These are phyloP conservation scores for Myiozetetes cayanensis DNA, from an alignment of 2,113 vertebrate genomes.

Conservation along the genomic window DNA sequence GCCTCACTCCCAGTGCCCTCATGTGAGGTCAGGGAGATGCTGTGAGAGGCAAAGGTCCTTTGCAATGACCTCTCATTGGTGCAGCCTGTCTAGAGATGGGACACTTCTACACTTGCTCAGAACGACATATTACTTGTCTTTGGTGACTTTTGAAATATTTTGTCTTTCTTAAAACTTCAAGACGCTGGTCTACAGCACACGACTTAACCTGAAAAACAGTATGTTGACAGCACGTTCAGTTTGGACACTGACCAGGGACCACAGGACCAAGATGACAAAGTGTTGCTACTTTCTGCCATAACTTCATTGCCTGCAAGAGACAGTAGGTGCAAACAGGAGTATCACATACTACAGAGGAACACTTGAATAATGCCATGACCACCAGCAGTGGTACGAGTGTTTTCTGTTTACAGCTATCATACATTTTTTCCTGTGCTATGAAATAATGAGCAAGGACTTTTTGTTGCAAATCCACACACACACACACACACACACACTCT, in stretches of 20 bases:
- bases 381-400: no score
- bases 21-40: not conserved
- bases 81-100: not conserved
- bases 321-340: not conserved
- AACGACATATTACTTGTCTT: not conserved
- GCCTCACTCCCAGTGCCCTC: not conserved
- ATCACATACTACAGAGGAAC: not conserved
- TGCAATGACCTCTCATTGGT: not conserved
- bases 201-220: not conserved
- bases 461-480: not conserved
- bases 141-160: not conserved
- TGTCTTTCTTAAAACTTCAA: not conserved
- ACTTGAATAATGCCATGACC: not conserved
- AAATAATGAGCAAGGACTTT: not conserved
- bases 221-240: not conserved
- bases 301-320: not conserved
- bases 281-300: not conserved
- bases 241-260: not conserved
- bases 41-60: not conserved
- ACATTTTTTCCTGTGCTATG: not conserved
- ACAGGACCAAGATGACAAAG: not conserved
- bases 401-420: not conserved
- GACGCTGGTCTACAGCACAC: not conserved
- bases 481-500: not conserved
- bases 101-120: not conserved